These are phyloP conservation scores for Poeciliopsis retropinna DNA, from an alignment of 2,113 vertebrate genomes.

Conservation along the genomic window DNA sequence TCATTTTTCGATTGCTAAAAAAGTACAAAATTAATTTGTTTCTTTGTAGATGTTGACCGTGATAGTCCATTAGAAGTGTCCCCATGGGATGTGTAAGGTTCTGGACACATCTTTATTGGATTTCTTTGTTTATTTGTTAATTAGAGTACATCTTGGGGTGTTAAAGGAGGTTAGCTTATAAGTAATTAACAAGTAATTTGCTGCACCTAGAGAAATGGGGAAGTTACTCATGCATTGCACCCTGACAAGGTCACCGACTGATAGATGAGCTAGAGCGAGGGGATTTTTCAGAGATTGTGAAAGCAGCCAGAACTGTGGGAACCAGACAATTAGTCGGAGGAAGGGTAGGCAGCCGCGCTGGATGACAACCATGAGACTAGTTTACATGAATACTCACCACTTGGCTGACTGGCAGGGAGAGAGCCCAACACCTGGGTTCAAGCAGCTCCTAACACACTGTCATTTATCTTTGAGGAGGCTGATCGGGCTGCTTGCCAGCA, in stretches of 20 bases:
- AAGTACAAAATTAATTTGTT: slow-evolving; percentile 3
- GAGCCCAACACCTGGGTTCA: slow-evolving; percentile 65
- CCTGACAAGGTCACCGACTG: slow-evolving; percentile 79
- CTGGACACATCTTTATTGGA: not conserved
- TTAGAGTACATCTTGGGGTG: slow-evolving; percentile 4
- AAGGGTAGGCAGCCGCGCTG: slow-evolving; percentile 71
- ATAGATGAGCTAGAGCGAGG: slow-evolving; percentile 75
- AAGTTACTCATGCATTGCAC: slow-evolving; percentile 69
- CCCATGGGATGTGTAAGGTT: not conserved
- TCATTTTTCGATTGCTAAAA: not conserved
- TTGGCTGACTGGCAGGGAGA: slow-evolving; percentile 67
- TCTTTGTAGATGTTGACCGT: slow-evolving; percentile 9
- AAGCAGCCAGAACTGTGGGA: slow-evolving; percentile 76
- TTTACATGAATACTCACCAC: slow-evolving; percentile 68
- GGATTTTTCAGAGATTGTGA: slow-evolving; percentile 72
- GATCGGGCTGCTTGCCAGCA: slow-evolving; percentile 58
- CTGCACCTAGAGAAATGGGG: slow-evolving; percentile 61
- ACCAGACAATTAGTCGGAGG: slow-evolving; percentile 72
- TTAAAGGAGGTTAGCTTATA: slow-evolving; percentile 45
- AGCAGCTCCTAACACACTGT: slow-evolving; percentile 55
- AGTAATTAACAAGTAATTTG: slow-evolving; percentile 74
- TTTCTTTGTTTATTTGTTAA: slow-evolving; percentile 59
- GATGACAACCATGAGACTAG: slow-evolving; percentile 67
- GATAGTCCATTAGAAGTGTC: not conserved
- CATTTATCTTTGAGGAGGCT: slow-evolving; percentile 70